Evolutionary conservation across 2,888 invertebrate species (phyloP).

Genomic region (Malthinus flaveolus): DNA sequence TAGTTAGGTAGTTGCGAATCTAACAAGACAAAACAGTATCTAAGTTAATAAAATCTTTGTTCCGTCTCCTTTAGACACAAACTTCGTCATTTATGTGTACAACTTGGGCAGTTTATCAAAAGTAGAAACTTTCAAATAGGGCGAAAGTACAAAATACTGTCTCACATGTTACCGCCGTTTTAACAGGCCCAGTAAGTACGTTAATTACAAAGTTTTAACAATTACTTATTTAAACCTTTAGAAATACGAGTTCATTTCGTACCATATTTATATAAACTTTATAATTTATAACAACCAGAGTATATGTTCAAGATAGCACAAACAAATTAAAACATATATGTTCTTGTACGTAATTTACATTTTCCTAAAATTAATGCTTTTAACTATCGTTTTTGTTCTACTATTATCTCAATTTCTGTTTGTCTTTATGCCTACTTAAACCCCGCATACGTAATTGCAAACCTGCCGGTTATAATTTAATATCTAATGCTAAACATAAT

Average conservation of each 20-base stretch:
- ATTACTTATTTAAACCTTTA: constrained; percentile 25
- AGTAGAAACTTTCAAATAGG: constrained; percentile 33
- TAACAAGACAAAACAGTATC: constrained; percentile 29
- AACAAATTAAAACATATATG: too few species aligned
- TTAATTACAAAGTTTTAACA: constrained; percentile 29
- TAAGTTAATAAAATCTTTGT: constrained; percentile 37
- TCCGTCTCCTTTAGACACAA: constrained; percentile 34
- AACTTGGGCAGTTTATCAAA: constrained; percentile 38
- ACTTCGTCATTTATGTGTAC: constrained; percentile 37
- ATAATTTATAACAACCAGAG: neutral
- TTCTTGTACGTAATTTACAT: too few species aligned
- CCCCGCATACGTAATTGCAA: too few species aligned
- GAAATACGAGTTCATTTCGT: constrained; percentile 26
- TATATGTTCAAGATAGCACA: too few species aligned
- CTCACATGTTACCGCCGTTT: constrained; percentile 33
- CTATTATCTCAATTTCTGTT: too few species aligned
- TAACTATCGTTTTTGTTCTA: too few species aligned
- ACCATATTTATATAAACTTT: constrained; percentile 16
- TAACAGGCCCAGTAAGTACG: constrained; percentile 23
- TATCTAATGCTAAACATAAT: too few species aligned
- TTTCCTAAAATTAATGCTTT: too few species aligned
- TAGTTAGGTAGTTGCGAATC: constrained; percentile 25
- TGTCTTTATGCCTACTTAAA: too few species aligned
- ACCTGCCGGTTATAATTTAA: too few species aligned
- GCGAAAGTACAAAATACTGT: constrained; percentile 31